These are phyloP conservation scores for Anabas testudineus DNA, from an alignment of 2,797 vertebrate genomes.

Conservation along the genomic window DNA sequence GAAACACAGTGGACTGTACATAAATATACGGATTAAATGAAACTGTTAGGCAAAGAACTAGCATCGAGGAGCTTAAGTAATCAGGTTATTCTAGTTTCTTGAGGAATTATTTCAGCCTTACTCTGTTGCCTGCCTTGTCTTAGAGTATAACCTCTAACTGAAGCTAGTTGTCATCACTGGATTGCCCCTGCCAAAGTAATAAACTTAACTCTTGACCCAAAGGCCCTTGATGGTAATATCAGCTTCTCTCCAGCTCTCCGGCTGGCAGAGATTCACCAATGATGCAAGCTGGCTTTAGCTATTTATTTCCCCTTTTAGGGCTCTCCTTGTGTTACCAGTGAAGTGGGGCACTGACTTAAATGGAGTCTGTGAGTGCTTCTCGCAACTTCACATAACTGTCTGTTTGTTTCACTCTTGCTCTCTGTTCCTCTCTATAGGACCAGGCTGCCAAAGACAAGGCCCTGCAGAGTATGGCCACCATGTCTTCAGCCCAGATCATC, in stretches of 20 bases:
- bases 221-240: slow-evolving; percentile 79
- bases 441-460: slow-evolving; percentile 98
- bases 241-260: slow-evolving; percentile 63
- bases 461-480: slow-evolving; percentile 95
- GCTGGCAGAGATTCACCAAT: slow-evolving; percentile 64
- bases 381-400: slow-evolving; percentile 43
- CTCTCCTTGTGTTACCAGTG: slow-evolving; percentile 52
- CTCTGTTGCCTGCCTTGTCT: slow-evolving; percentile 52
- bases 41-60: too few relatives aligned
- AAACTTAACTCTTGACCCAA: slow-evolving; percentile 83
- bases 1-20: too few relatives aligned
- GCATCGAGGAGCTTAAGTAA: too few relatives aligned
- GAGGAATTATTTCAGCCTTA: not conserved
- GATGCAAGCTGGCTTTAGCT: slow-evolving; percentile 70
- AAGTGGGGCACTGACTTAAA: slow-evolving; percentile 57
- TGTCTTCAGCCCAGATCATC: slow-evolving; percentile 97
- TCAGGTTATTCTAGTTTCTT: too few relatives aligned
- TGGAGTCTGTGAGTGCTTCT: slow-evolving; percentile 47
- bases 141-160: slow-evolving; percentile 78
- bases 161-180: slow-evolving; percentile 80
- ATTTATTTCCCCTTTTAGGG: slow-evolving; percentile 72
- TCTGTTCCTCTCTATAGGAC: slow-evolving; percentile 82
- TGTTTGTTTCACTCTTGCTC: slow-evolving; percentile 47
- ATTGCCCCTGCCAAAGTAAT: slow-evolving; percentile 79
- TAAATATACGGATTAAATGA: too few relatives aligned